Conservation (phyloP, 2,797 vertebrate species). For the Pelodytes ibericus region DNA sequence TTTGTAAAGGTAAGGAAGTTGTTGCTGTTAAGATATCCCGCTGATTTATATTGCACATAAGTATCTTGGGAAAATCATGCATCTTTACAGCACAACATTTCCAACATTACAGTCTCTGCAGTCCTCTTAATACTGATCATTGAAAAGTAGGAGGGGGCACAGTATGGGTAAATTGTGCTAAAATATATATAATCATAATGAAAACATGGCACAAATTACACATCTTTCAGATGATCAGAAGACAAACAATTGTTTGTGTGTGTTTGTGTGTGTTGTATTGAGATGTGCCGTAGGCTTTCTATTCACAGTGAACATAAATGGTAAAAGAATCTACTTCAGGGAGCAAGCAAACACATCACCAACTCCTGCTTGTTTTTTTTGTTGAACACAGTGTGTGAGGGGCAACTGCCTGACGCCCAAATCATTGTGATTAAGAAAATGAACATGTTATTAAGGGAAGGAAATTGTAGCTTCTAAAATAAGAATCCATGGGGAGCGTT, state of each 20-base stretch:
- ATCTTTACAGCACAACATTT: slow-evolving; percentile 8
- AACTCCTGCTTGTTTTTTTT: slow-evolving; percentile 22
- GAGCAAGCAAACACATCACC: accelerated
- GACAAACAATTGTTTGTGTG: slow-evolving; percentile 15
- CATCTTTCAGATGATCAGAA: slow-evolving; percentile 37
- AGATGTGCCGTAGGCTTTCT: slow-evolving; percentile 39
- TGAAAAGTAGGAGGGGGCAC: not conserved
- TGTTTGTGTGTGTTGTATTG: slow-evolving; percentile 24
- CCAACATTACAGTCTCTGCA: slow-evolving; percentile 11
- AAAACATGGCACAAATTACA: slow-evolving; percentile 37
- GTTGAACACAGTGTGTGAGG: slow-evolving; percentile 34
- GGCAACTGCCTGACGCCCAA: slow-evolving; percentile 37
- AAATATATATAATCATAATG: slow-evolving; percentile 23
- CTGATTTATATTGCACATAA: not conserved
- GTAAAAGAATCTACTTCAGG: slow-evolving; percentile 7
- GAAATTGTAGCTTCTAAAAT: slow-evolving; percentile 64
- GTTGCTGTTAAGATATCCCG: not conserved
- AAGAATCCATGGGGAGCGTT: slow-evolving; percentile 53
- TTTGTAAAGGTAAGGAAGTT: slow-evolving; percentile 19
- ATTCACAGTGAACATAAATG: slow-evolving; percentile 17
- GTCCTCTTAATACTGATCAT: not conserved
- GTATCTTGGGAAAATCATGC: slow-evolving; percentile 1
- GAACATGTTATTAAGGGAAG: slow-evolving; percentile 62
- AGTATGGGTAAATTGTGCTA: slow-evolving; percentile 18
- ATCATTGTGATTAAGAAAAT: slow-evolving; percentile 67